A percentile compares a stretch with the other conserved stretches of the same genome.
Conservation (phyloP, 2,113 vertebrate genomes). For the Laterallus jamaicensis region DNA sequence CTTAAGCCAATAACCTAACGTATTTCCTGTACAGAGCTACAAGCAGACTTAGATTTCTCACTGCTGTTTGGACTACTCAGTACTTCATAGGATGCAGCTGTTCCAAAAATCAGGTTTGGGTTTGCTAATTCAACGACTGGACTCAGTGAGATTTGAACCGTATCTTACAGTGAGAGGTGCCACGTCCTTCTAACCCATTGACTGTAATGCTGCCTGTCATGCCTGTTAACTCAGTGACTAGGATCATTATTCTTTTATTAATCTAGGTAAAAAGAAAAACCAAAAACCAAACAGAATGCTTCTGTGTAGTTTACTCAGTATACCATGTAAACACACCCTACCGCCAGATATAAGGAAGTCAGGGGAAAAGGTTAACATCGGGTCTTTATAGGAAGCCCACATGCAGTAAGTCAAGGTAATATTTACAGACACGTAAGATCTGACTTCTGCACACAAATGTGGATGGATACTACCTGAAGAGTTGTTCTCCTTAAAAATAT, state of each 20-base stretch:
- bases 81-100: not conserved
- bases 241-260: not conserved
- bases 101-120: not conserved
- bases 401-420: not conserved
- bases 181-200: not conserved
- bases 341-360: not conserved
- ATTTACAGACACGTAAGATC: not conserved
- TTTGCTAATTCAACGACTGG: not conserved
- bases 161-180: not conserved
- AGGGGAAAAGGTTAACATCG: not conserved
- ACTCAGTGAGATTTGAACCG: not conserved
- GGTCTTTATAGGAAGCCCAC: not conserved
- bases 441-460: not conserved
- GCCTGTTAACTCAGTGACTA: not conserved
- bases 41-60: not conserved
- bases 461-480: not conserved
- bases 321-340: not conserved
- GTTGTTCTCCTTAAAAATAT: not conserved
- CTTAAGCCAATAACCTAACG: not conserved
- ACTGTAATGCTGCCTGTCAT: not conserved
- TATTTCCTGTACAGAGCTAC: not conserved
- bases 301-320: not conserved
- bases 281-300: accelerated
- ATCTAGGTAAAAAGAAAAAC: no score
- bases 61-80: not conserved